These are phyloP conservation scores for Nanorana parkeri DNA, from an alignment of 2,113 vertebrate species.

Conservation along the genomic window DNA sequence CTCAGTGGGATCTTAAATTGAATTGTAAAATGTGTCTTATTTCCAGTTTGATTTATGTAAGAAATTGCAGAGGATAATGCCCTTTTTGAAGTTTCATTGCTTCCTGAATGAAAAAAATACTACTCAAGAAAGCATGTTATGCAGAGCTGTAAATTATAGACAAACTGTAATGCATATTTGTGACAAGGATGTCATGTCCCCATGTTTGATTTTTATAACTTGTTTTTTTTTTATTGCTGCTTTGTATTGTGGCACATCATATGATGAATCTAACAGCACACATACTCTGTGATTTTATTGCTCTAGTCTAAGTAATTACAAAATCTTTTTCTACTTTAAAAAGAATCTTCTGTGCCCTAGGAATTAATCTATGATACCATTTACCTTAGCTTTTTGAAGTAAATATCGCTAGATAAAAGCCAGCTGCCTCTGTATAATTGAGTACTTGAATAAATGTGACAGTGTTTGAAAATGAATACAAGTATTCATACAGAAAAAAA, in stretches of 20 bases:
- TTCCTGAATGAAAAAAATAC: constrained; percentile 70
- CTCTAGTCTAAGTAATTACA: constrained; percentile 81
- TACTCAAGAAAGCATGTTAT: constrained; percentile 71
- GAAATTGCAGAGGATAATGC: constrained; percentile 79
- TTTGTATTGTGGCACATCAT: constrained; percentile 72
- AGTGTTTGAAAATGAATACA: constrained; percentile 89
- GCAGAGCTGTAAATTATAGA: constrained; percentile 70
- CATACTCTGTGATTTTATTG: constrained; percentile 81
- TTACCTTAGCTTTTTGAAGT: constrained; percentile 90
- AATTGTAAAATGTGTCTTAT: constrained; percentile 88
- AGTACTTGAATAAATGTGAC: constrained; percentile 92
- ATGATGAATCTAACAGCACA: constrained; percentile 68
- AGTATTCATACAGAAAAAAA: constrained; percentile 95
- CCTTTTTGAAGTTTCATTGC: constrained; percentile 78
- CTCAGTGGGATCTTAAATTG: constrained; percentile 88
- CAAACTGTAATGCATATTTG: constrained; percentile 62
- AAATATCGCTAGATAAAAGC: constrained; percentile 96
- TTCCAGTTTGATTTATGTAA: constrained; percentile 86
- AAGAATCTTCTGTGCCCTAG: constrained; percentile 77
- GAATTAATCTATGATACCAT: constrained; percentile 94
- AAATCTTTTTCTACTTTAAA: constrained; percentile 78
- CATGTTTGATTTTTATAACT: constrained; percentile 70
- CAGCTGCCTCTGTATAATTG: constrained; percentile 91
- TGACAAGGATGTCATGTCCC: constrained; percentile 59
- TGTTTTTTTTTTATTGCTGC: constrained; percentile 74